These are phyloP conservation scores for Limosa lapponica DNA, from an alignment of 2,797 vertebrate genomes.

Conservation along the genomic window DNA sequence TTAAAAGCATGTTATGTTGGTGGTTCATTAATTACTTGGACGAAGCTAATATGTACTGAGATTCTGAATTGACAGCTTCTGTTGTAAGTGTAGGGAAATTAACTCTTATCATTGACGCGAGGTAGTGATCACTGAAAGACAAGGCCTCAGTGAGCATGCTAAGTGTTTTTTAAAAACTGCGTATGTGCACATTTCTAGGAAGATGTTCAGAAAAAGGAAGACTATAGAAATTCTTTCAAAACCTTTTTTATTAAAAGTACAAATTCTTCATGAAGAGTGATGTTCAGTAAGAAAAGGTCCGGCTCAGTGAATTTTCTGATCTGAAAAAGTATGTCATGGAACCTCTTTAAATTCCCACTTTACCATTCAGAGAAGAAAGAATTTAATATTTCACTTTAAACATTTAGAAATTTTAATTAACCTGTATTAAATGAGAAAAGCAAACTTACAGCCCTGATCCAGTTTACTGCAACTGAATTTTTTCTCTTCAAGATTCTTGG, in stretches of 20 bases:
- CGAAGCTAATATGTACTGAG: background rate
- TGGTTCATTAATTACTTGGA: background rate
- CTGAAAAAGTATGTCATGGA: background rate
- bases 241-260: background rate
- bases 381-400: background rate
- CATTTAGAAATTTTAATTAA: background rate
- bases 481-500: background rate
- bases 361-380: background rate
- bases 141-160: background rate
- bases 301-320: background rate
- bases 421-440: background rate
- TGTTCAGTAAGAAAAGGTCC: background rate
- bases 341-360: background rate
- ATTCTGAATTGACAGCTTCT: background rate
- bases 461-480: background rate
- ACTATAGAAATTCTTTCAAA: background rate
- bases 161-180: background rate
- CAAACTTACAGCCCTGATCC: background rate
- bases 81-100: background rate
- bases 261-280: background rate
- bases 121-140: background rate
- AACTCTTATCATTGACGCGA: fast-evolving
- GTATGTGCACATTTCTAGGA: background rate
- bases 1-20: background rate
- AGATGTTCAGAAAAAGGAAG: background rate